Conservation (phyloP, 2,888 invertebrate genomes). For the Furcula furcula region DNA sequence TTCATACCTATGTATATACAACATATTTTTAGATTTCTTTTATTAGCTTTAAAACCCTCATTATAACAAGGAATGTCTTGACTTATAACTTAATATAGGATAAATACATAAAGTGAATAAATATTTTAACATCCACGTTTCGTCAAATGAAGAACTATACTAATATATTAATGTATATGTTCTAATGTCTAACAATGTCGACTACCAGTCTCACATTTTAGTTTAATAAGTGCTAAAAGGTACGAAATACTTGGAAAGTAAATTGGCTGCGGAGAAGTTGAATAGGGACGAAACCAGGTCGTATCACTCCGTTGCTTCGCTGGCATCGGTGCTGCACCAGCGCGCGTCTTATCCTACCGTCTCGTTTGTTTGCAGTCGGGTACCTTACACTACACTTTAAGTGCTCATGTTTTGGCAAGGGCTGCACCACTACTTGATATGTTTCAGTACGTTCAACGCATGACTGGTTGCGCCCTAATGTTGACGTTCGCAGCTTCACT, state of each 20-base stretch:
- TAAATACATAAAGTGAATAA: constrained; percentile 63
- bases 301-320: constrained; percentile 50
- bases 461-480: constrained; percentile 74
- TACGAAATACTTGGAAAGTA: constrained; percentile 70
- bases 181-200: constrained; percentile 79
- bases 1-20: constrained; percentile 63
- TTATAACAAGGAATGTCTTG: constrained; percentile 66
- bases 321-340: constrained; percentile 27
- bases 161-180: constrained; percentile 75
- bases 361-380: constrained; percentile 48
- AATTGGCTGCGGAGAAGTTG: constrained; percentile 66
- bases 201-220: constrained; percentile 82
- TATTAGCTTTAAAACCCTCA: constrained; percentile 69
- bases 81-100: constrained; percentile 58
- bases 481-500: constrained; percentile 65
- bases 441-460: constrained; percentile 74
- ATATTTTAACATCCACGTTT: constrained; percentile 61
- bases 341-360: constrained; percentile 25
- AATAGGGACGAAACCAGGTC: constrained; percentile 73
- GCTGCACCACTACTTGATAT: constrained; percentile 79
- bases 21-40: constrained; percentile 59
- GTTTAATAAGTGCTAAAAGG: constrained; percentile 78
- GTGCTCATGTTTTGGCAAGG: constrained; percentile 68
- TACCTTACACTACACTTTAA: constrained; percentile 74
- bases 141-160: constrained; percentile 69